Conservation (phyloP, 2,797 vertebrate genomes). For the Gambusia yucatana region DNA sequence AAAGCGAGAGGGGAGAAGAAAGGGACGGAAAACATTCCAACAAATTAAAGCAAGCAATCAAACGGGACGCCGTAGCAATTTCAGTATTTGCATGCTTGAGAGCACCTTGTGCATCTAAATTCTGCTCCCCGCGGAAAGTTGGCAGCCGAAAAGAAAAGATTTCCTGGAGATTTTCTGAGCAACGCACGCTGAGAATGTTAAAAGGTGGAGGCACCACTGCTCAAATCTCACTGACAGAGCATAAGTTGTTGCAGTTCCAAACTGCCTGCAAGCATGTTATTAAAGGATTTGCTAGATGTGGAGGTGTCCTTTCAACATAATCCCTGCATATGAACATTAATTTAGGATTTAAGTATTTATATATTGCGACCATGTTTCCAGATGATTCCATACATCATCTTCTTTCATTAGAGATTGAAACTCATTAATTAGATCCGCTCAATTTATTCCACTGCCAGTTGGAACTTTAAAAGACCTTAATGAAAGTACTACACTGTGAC, state of each 20-base stretch:
- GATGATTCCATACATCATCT: not conserved
- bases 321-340: slow-evolving; percentile 18
- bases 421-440: not conserved
- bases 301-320: slow-evolving; percentile 39
- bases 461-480: slow-evolving; percentile 2
- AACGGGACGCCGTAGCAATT: slow-evolving; percentile 48
- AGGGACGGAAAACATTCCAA: slow-evolving; percentile 27
- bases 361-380: slow-evolving; percentile 1
- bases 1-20: slow-evolving; percentile 13
- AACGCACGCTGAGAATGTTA: slow-evolving; percentile 37
- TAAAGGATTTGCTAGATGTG: slow-evolving; percentile 34
- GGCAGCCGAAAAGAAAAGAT: slow-evolving; percentile 37
- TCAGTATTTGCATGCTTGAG: slow-evolving; percentile 51
- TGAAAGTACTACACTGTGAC: not conserved
- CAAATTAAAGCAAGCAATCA: slow-evolving; percentile 64
- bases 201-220: slow-evolving; percentile 30
- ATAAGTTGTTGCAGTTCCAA: slow-evolving; percentile 16
- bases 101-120: slow-evolving; percentile 33
- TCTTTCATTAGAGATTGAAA: not conserved
- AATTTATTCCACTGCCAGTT: not conserved
- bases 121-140: slow-evolving; percentile 25
- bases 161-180: slow-evolving; percentile 31
- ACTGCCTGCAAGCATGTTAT: slow-evolving; percentile 32
- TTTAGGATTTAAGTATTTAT: slow-evolving; percentile 10
- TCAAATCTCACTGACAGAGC: slow-evolving; percentile 37